Percentiles rank a stretch among this genome's conserved stretches.
These are phyloP conservation scores for Numenius phaeopus DNA, from an alignment of 2,797 vertebrate species.

Conservation along the genomic window DNA sequence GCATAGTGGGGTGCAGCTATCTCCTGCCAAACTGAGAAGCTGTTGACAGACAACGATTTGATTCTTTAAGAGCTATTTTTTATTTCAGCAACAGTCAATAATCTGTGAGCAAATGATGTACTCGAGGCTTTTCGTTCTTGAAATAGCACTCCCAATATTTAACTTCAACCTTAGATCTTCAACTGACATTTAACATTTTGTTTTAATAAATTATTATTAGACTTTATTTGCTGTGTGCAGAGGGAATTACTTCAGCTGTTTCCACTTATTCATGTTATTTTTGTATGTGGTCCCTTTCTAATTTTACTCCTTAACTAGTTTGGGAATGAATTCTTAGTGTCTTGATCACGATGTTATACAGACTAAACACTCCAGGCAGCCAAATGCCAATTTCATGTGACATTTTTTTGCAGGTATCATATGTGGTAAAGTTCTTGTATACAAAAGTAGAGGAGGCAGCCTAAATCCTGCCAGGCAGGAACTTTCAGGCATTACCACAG, in stretches of 20 bases:
- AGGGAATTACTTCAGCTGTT: slow-evolving; percentile 69
- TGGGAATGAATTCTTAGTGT: slow-evolving; percentile 42
- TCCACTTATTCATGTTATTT: slow-evolving; percentile 63
- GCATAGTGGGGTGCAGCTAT: neutral
- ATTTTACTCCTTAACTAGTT: slow-evolving; percentile 50
- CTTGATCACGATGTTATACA: slow-evolving; percentile 26
- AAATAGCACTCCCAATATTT: neutral
- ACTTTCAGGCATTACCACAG: neutral
- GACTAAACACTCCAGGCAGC: slow-evolving; percentile 35
- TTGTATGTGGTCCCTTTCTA: slow-evolving; percentile 55
- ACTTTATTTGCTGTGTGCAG: slow-evolving; percentile 32
- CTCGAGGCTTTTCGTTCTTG: neutral
- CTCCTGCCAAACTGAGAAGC: neutral
- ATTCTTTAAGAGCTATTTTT: neutral
- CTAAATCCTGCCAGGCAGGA: slow-evolving; percentile 19
- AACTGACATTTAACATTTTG: slow-evolving; percentile 32
- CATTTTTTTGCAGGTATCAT: slow-evolving; percentile 32
- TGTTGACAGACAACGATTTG: neutral
- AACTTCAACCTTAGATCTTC: slow-evolving; percentile 16
- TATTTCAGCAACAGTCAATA: neutral
- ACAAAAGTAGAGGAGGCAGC: slow-evolving; percentile 28
- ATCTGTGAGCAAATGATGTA: neutral
- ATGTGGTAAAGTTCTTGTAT: slow-evolving; percentile 12
- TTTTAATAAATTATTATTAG: slow-evolving; percentile 64
- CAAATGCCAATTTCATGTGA: slow-evolving; percentile 35